Conservation (phyloP, 1,140 invertebrate species). For the Megalopta genalis region DNA sequence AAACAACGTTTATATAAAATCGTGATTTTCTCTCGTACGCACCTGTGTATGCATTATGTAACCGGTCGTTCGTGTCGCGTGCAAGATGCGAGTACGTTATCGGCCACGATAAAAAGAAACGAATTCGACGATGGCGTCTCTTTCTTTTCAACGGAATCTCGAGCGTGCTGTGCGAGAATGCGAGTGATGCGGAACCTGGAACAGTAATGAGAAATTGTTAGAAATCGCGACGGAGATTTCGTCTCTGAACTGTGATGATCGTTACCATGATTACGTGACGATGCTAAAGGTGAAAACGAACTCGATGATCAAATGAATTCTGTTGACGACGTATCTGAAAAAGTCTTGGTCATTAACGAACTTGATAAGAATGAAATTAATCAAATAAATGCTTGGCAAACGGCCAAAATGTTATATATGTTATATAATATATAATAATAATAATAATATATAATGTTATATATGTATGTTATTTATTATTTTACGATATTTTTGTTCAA, state of each 20-base stretch:
- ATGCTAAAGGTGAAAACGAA: neutral
- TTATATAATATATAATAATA: no score
- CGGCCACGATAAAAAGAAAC: neutral
- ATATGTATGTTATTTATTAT: no score
- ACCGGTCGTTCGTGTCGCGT: neutral
- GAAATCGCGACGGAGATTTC: no score
- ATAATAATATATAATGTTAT: no score
- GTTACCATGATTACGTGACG: neutral
- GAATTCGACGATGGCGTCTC: no score
- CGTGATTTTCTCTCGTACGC: neutral
- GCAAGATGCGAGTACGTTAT: neutral
- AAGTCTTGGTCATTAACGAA: no score
- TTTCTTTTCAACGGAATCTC: neutral
- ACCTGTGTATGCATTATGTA: conserved; percentile 1
- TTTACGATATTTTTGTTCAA: no score
- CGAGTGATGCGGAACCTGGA: neutral
- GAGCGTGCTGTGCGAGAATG: no score
- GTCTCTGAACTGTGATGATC: neutral
- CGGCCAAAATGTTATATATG: no score
- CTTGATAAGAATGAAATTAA: no score
- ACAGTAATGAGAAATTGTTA: neutral
- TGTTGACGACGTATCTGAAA: no score
- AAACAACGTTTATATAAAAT: conserved; percentile 39
- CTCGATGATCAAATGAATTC: neutral
- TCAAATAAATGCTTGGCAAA: no score